Conservation (phyloP, 1,140 invertebrate species). For the Teleogryllus occipitalis region DNA sequence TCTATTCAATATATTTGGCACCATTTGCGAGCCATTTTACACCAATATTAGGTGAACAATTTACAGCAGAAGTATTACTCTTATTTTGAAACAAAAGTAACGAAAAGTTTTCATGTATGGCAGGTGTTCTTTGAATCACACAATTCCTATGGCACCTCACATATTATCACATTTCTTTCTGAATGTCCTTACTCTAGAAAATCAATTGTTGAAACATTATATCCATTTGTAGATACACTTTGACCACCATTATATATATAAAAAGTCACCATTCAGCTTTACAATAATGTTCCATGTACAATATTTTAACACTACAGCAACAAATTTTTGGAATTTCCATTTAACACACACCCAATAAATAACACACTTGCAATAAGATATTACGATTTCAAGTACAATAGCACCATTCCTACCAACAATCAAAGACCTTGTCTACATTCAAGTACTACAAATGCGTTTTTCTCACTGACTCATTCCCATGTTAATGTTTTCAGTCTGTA, state of each 20-base stretch:
- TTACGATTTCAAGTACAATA: slow-evolving; percentile 14
- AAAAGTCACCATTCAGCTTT: slow-evolving; percentile 16
- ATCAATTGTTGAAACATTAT: background rate
- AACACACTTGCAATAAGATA: background rate
- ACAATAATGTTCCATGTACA: slow-evolving; percentile 13
- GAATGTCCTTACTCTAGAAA: background rate
- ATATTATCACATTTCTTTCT: slow-evolving; percentile 12
- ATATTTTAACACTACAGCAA: slow-evolving; percentile 8
- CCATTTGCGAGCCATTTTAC: slow-evolving; percentile 8
- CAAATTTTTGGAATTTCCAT: slow-evolving; percentile 13
- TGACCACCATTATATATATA: background rate
- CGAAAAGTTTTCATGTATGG: background rate
- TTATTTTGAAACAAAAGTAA: background rate
- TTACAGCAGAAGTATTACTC: slow-evolving; percentile 7
- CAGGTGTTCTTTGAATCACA: slow-evolving; percentile 8
- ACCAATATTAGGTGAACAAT: slow-evolving; percentile 7
- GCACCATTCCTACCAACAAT: slow-evolving; percentile 18
- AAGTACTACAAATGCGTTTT: background rate
- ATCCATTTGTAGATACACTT: slow-evolving; percentile 3
- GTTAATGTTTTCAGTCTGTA: background rate
- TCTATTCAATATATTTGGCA: slow-evolving; percentile 15
- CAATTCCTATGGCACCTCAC: slow-evolving; percentile 15
- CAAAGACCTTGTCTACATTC: slow-evolving; percentile 2
- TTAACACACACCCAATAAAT: slow-evolving; percentile 11
- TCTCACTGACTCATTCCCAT: background rate